These are phyloP conservation scores for Drosophila sulfurigaster DNA, from an alignment of 1,140 invertebrate genomes.

Conservation along the genomic window DNA sequence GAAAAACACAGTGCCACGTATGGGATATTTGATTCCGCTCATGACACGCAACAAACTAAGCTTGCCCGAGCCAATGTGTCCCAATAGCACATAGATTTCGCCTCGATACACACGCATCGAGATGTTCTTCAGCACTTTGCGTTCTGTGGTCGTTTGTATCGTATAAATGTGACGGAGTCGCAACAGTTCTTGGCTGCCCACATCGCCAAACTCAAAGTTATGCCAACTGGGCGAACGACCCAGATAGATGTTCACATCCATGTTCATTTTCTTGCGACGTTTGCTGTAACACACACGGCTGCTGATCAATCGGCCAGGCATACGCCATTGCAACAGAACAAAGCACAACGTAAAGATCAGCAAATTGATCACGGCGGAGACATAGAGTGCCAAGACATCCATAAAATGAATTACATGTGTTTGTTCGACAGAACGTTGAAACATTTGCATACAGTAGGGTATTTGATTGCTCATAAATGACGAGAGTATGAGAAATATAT, in stretches of 20 bases:
- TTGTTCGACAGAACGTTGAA: conserved; percentile 29
- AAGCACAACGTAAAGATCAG: conserved; percentile 36
- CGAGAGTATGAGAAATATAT: conserved; percentile 53
- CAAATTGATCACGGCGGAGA: conserved; percentile 19
- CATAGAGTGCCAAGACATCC: conserved; percentile 46
- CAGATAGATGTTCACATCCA: conserved; percentile 12
- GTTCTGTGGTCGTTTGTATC: conserved; percentile 33
- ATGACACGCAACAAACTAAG: conserved; percentile 92
- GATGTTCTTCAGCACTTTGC: conserved; percentile 89
- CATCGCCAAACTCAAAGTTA: conserved; percentile 70
- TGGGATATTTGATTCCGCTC: conserved; percentile 90
- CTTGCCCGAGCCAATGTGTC: conserved; percentile 90
- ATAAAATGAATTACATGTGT: neutral
- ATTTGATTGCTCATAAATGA: conserved; percentile 69
- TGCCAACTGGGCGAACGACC: conserved; percentile 48
- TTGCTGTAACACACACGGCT: conserved; percentile 37
- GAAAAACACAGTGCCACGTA: conserved; percentile 40
- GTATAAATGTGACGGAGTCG: conserved; percentile 59
- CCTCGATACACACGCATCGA: conserved; percentile 88
- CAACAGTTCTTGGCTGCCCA: conserved; percentile 57
- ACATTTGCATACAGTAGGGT: conserved; percentile 54
- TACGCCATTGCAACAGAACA: conserved; percentile 49
- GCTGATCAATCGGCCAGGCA: conserved; percentile 60
- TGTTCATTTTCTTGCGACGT: neutral
- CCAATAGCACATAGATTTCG: conserved; percentile 89